A percentile compares a stretch with the other conserved stretches of the same genome.
These are phyloP conservation scores for Picathartes gymnocephalus DNA, from an alignment of 2,113 vertebrate genomes.

Conservation along the genomic window DNA sequence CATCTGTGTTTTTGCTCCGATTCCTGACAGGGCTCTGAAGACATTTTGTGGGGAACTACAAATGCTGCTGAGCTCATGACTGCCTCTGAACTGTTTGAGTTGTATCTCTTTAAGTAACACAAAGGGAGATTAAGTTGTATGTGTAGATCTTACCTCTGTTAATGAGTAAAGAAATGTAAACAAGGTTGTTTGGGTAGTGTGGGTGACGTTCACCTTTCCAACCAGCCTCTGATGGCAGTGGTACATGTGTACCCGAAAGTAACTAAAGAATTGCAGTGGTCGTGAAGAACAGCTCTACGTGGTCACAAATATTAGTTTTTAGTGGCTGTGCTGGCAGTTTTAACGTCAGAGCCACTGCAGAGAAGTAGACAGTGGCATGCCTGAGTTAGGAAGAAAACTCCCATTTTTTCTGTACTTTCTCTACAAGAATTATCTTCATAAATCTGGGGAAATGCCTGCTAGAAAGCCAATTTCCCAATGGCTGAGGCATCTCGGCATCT, in stretches of 20 bases:
- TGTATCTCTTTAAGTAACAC: neutral
- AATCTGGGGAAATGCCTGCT: neutral
- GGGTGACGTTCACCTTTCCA: neutral
- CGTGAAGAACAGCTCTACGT: neutral
- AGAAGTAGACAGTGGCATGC: neutral
- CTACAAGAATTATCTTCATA: neutral
- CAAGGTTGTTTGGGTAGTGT: neutral
- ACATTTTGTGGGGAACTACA: neutral
- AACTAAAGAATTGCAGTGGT: neutral
- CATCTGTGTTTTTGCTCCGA: neutral
- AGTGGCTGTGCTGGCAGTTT: neutral
- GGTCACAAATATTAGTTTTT: neutral
- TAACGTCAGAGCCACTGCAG: accelerated
- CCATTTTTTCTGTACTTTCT: neutral
- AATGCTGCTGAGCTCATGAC: neutral
- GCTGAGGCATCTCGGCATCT: neutral
- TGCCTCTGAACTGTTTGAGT: neutral
- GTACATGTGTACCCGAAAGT: neutral
- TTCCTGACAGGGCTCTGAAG: neutral
- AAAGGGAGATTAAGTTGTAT: neutral
- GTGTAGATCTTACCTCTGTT: conserved; percentile 35
- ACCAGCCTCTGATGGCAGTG: neutral
- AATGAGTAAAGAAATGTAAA: conserved; percentile 67
- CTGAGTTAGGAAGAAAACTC: neutral
- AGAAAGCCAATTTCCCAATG: neutral